These are phyloP conservation scores for Oxytorus armatus DNA, from an alignment of 2,888 invertebrate species.

Conservation along the genomic window DNA sequence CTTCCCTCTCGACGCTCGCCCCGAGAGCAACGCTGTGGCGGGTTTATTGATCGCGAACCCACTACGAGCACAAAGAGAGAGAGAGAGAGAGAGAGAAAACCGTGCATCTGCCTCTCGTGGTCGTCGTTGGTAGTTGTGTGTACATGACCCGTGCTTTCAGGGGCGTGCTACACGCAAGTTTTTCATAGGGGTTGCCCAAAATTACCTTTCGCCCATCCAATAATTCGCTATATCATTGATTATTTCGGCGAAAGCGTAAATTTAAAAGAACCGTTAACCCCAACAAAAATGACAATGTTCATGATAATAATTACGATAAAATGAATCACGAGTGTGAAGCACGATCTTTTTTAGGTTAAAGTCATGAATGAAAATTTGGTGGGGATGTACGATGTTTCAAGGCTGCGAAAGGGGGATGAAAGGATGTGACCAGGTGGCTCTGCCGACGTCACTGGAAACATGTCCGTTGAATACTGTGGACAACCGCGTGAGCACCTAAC, in stretches of 20 bases:
- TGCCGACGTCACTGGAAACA: slow-evolving; percentile 53
- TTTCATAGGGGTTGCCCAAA: slow-evolving; percentile 39
- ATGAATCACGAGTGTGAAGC: background rate
- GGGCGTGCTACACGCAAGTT: slow-evolving; percentile 57
- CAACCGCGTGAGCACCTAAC: slow-evolving; percentile 16
- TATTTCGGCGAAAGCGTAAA: background rate
- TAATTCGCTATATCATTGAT: background rate
- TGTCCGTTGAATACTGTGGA: slow-evolving; percentile 21
- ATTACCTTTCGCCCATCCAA: background rate
- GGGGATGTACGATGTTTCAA: slow-evolving; percentile 30
- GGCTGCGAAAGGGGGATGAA: slow-evolving; percentile 40
- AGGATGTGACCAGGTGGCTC: slow-evolving; percentile 35
- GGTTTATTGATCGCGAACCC: slow-evolving; percentile 80
- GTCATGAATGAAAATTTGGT: slow-evolving; percentile 27
- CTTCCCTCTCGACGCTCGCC: slow-evolving; percentile 60
- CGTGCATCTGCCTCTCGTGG: slow-evolving; percentile 70
- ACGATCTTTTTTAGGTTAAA: slow-evolving; percentile 8
- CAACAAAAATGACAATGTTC: too few species aligned
- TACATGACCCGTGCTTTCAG: slow-evolving; percentile 53
- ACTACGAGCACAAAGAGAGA: slow-evolving; percentile 40
- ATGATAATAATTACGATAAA: background rate
- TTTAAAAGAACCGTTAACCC: too few species aligned
- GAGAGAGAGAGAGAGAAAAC: slow-evolving; percentile 34
- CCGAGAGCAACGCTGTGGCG: slow-evolving; percentile 66
- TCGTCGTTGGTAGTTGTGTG: slow-evolving; percentile 55